phyloP scores from a whole-genome alignment of 2,888 invertebrate genomes.

The Stictocephala bisonia region DNA sequence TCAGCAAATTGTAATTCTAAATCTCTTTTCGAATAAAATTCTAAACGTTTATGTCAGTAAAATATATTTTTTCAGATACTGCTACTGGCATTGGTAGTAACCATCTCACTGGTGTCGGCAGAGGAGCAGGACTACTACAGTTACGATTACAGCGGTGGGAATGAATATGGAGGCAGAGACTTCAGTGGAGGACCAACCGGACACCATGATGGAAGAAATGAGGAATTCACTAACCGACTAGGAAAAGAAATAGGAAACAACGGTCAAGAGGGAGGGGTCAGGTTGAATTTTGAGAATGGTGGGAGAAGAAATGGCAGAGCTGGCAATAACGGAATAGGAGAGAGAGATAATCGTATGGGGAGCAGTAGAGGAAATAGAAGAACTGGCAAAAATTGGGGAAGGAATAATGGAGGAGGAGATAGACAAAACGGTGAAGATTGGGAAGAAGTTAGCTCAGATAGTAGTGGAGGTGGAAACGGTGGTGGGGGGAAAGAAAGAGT shows the following conservation, averaged over 20 bases:
- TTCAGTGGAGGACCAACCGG: neutral
- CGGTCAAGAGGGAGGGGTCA: no score
- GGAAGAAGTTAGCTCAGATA: neutral
- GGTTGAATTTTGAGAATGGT: no score
- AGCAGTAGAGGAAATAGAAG: neutral
- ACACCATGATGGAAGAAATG: neutral
- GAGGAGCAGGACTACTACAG: neutral
- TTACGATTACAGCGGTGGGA: neutral
- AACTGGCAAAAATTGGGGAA: neutral
- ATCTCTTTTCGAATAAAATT: neutral
- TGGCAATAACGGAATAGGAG: neutral
- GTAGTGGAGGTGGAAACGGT: constrained; percentile 32
- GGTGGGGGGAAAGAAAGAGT: neutral
- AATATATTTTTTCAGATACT: neutral
- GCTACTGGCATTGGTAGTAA: neutral
- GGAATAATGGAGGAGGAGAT: neutral
- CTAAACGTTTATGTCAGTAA: neutral
- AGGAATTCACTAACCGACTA: no score
- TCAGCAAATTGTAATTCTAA: neutral
- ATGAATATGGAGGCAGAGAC: neutral
- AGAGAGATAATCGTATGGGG: neutral
- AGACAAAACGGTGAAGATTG: neutral
- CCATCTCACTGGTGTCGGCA: neutral
- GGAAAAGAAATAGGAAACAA: no score
- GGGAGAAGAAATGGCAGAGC: neutral